phyloP scores from a whole-genome alignment of 2,113 vertebrate genomes.

The Pungitius pungitius region DNA sequence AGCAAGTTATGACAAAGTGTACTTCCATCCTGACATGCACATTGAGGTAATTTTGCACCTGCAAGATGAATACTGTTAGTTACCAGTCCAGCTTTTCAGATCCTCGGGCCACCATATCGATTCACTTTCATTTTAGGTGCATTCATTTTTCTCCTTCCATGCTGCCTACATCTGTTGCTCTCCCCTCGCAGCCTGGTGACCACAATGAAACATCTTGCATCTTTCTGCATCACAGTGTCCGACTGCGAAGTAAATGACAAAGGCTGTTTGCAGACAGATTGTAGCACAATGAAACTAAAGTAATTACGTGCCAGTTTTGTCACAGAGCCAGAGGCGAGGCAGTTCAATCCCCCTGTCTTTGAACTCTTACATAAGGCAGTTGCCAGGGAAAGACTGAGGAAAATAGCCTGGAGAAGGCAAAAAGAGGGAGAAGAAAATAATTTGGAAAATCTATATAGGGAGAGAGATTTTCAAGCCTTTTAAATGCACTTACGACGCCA shows the following conservation, averaged over 20 bases:
- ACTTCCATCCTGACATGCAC: not conserved
- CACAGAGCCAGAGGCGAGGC: conserved; percentile 1
- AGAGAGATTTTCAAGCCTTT: conserved; percentile 5
- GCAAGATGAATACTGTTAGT: conserved; percentile 59
- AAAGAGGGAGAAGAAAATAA: not conserved
- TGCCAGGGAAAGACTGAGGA: conserved; percentile 37
- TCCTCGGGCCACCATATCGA: conserved; percentile 66
- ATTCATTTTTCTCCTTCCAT: conserved; percentile 58
- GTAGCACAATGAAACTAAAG: not conserved
- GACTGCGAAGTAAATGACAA: conserved; percentile 7
- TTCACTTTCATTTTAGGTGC: conserved; percentile 58
- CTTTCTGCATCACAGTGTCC: conserved; percentile 13
- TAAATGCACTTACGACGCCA: conserved; percentile 35
- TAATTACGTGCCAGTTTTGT: conserved; percentile 15
- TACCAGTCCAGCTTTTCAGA: conserved; percentile 53
- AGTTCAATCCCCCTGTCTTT: conserved; percentile 7
- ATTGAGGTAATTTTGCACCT: conserved; percentile 16
- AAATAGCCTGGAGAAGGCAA: conserved; percentile 21
- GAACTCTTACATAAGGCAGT: conserved; percentile 43
- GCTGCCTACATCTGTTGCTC: conserved; percentile 38
- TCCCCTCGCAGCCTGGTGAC: conserved; percentile 24
- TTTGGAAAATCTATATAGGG: not conserved
- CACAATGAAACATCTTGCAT: conserved; percentile 12
- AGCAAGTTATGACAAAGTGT: conserved; percentile 21
- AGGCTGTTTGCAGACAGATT: not conserved